phyloP scores from a whole-genome alignment of 2,888 invertebrate genomes.

The Rhorus exstirpatorius region DNA sequence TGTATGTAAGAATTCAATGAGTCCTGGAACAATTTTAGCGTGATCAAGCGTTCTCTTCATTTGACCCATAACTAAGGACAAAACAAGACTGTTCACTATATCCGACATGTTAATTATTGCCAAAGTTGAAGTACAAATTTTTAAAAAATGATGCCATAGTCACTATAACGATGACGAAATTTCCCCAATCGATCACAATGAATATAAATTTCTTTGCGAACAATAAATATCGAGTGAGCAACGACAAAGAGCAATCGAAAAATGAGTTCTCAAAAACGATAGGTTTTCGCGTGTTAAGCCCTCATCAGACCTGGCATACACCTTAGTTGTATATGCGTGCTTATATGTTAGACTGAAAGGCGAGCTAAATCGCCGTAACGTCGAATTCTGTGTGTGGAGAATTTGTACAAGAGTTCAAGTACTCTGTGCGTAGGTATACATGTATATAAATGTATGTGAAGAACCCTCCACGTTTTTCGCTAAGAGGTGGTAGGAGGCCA shows the following conservation, averaged over 20 bases:
- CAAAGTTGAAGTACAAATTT: too few relatives aligned
- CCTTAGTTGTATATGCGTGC: slow-evolving; percentile 73
- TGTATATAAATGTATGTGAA: not conserved
- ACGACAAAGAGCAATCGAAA: not conserved
- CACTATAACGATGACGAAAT: too few relatives aligned
- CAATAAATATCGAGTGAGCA: too few relatives aligned
- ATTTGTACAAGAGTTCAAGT: slow-evolving; percentile 20
- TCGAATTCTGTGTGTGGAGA: slow-evolving; percentile 47
- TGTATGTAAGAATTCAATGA: too few relatives aligned
- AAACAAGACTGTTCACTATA: too few relatives aligned
- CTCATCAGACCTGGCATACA: slow-evolving; percentile 77
- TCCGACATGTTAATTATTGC: too few relatives aligned
- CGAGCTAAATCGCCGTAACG: slow-evolving; percentile 50
- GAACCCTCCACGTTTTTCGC: slow-evolving; percentile 11
- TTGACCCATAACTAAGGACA: too few relatives aligned
- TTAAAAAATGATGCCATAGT: too few relatives aligned
- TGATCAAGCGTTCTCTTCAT: too few relatives aligned
- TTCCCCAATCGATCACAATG: too few relatives aligned
- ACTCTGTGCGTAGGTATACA: slow-evolving; percentile 13
- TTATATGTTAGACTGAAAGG: slow-evolving; percentile 72
- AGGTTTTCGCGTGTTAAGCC: slow-evolving; percentile 84
- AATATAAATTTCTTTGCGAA: too few relatives aligned
- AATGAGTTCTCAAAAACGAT: slow-evolving; percentile 75
- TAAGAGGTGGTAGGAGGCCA: slow-evolving; percentile 35
- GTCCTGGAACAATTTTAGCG: too few relatives aligned